Evolutionary conservation across 2,113 vertebrate species (phyloP), one percentile per base, ranked within the genome.

Genomic region (Eubucco bourcierii): DNA sequence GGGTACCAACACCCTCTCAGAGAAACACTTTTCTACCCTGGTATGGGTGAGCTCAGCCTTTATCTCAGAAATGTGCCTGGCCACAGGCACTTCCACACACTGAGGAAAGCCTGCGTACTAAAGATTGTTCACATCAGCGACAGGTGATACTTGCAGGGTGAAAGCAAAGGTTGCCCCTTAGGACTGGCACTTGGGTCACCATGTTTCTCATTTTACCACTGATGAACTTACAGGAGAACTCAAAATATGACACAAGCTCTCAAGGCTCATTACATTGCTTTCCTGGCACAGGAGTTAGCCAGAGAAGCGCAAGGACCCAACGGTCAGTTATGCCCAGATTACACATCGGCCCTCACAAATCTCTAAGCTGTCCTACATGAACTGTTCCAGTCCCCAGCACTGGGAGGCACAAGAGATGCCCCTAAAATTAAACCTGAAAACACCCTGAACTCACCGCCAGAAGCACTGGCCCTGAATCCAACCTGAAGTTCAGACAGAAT

Each of bases 311-410:
- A 84, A 56, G 16, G n/a, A 52, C 33, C 13, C 27, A 78, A 25
- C 28, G 7, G 44, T 18, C 1, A 0, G 7, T 28, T 37, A 44
- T 1, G 2, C 15, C 60, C 41, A 55, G 29, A n/a, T 2, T 20
- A 58, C 50, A 34, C 46, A 58, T 14, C 13, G 58, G 39, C 55
- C 18, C 41, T 25, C 31, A 27, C 29, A 79, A 23, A 73, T 1
- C 34, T 4, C 1, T 23, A 29, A 72, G 70, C 52, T 55, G 16
- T 27, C 34, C 72, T 46, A n/a, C 46, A 65, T 4, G 2, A 19
- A 64, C 15, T 3, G 6, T 15, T n/a, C 27, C 39, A 33, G 7
- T 41, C n/a, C 52, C 25, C 34, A 59, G 18, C 21, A 60, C 55
- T 16, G n/a, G 37, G 21, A 72, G 17, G 9, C 53, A 79, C 15